Percentiles rank a stretch among this genome's conserved stretches.
Evolutionary conservation across 2,113 vertebrate species (phyloP).

Genomic region (Hypomesus transpacificus): DNA sequence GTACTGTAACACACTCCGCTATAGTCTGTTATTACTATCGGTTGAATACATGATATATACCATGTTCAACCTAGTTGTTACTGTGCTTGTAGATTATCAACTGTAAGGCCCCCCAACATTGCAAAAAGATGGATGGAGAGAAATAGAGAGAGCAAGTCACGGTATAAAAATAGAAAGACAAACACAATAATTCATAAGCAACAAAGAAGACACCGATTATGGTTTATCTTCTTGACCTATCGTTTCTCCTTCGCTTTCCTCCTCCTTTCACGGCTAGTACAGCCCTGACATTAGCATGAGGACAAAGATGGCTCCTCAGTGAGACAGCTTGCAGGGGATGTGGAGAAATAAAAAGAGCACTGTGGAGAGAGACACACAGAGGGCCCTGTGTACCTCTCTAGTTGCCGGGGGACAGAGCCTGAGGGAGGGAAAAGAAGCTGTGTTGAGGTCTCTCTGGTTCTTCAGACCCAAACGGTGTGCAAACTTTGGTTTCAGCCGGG

Average conservation of each 20-base stretch:
- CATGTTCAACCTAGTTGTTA: no score
- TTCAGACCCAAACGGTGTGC: not conserved
- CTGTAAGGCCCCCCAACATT: no score
- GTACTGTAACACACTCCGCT: no score
- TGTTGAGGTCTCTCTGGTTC: not conserved
- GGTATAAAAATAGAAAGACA: not conserved
- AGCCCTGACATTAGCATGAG: slow-evolving; percentile 19
- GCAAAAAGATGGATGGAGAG: not conserved
- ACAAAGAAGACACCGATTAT: not conserved
- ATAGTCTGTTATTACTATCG: no score
- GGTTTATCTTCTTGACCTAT: slow-evolving; percentile 1
- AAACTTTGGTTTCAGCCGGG: not conserved
- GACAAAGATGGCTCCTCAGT: slow-evolving; percentile 19
- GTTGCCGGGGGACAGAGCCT: not conserved
- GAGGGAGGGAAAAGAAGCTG: not conserved
- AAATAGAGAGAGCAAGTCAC: not conserved
- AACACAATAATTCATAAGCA: not conserved
- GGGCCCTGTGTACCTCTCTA: slow-evolving; percentile 35
- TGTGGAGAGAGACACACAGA: slow-evolving; percentile 42
- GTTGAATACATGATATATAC: no score
- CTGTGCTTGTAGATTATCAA: no score
- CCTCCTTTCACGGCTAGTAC: not conserved
- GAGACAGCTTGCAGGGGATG: slow-evolving; percentile 15
- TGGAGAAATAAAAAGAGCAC: slow-evolving; percentile 47
- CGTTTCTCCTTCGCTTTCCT: not conserved